phyloP scores from a whole-genome alignment of 1,140 invertebrate species.

The Cotesia vestalis region DNA sequence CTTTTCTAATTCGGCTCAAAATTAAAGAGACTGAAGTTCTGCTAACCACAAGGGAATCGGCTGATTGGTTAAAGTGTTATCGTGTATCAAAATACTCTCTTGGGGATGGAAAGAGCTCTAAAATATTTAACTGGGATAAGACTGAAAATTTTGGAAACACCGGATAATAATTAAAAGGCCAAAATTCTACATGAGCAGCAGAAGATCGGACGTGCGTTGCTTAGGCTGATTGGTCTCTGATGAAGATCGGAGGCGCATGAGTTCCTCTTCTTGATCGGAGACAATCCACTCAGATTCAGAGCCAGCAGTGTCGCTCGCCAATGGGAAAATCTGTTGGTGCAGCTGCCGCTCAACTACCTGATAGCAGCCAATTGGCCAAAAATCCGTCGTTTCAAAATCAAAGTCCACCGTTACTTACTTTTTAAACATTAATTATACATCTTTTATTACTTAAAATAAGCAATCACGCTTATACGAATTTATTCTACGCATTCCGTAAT shows the following conservation, averaged over 20 bases:
- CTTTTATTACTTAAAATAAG: background rate
- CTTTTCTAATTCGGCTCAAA: no score
- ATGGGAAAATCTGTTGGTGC: constrained; percentile 58
- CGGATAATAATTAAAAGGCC: background rate
- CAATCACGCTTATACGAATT: background rate
- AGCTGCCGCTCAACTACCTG: constrained; percentile 62
- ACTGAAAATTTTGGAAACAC: background rate
- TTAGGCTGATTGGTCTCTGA: constrained; percentile 58
- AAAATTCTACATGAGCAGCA: constrained; percentile 57
- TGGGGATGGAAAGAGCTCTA: background rate
- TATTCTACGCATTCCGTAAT: constrained; percentile 40
- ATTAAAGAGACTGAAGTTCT: no score
- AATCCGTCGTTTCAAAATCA: constrained; percentile 55
- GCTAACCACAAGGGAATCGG: no score
- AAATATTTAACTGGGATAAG: background rate
- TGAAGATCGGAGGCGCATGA: constrained; percentile 72
- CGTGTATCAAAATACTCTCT: no score
- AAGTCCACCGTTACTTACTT: constrained; percentile 53
- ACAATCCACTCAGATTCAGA: constrained; percentile 80
- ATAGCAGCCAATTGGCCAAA: constrained; percentile 50
- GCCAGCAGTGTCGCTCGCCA: constrained; percentile 63
- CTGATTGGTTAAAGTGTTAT: no score
- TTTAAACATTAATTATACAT: constrained; percentile 1
- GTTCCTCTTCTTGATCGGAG: constrained; percentile 84
- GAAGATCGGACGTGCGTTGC: constrained; percentile 61